Base-by-base conservation (phyloP, 2,888 invertebrate species). In the Clepsis dumicolana region DNA sequence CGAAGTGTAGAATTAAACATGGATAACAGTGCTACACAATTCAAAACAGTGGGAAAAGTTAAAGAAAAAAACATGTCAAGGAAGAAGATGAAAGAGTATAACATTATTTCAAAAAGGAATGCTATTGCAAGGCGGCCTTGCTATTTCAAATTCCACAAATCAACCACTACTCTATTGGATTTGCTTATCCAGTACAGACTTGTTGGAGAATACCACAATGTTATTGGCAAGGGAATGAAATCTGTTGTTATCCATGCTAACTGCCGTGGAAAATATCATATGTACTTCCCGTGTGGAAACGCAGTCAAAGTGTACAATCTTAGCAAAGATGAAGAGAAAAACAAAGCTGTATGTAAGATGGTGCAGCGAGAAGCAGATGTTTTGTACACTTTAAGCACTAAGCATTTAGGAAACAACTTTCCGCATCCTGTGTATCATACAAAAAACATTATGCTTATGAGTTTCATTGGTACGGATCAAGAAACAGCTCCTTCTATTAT, bases 401-500 rank as follows among this genome's bases (percentile, higher is more conserved):
- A 60, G 5, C 21, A 61, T 61, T 44, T 32, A 4, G 44, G 53
- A 5, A 53, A 65, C 25, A 65, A 61, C 14, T 32, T 60, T 24
- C 65, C 65, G 2, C 44, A 61, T 32, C 65, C 65, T 14, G 53
- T 65, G 8, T 24, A 18, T 7, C 29, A 0, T 4, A 32, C 12
- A 29, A 61, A 61, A 32, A 65, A 65, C 16, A 21, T 65, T 14
- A 24, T 61, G 16, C 14, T 65, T 0, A 65, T 65, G 60, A 61
- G 65, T 53, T 65, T 65, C 24, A 65, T 65, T 14, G 65, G 65
- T 16, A 48, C 5, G 1, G 32, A 65, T 25, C 60, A 65, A 32
- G 65, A 61, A 44, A 44, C 41, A 24, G 60, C 53, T 16, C 44
- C 53, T 0, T 61, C 53, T 0, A 54, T 65, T 41, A 12, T 24